A percentile compares a stretch with the other conserved stretches of the same genome.
Conservation (phyloP, 2,113 vertebrate genomes). For the Origma solitaria region DNA sequence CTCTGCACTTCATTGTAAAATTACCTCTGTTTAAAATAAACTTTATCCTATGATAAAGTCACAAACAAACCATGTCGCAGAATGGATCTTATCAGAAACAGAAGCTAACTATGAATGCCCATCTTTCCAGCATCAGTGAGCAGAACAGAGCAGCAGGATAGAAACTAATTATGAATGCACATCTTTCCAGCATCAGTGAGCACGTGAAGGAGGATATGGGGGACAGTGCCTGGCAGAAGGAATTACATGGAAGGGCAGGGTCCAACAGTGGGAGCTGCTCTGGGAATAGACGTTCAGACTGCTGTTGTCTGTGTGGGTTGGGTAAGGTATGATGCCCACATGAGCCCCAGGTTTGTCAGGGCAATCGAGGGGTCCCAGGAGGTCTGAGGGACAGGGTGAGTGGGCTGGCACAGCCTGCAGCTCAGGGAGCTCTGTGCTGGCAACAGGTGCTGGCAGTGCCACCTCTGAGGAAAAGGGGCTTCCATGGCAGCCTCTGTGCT, state of each 20-base stretch:
- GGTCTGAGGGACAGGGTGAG: neutral
- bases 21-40: neutral
- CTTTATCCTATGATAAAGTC: neutral
- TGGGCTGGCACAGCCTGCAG: neutral
- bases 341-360: neutral
- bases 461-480: neutral
- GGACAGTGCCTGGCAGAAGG: neutral
- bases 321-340: rapidly evolving
- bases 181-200: neutral
- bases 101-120: neutral
- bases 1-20: neutral
- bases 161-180: neutral
- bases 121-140: neutral
- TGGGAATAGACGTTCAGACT: neutral
- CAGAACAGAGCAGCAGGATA: rapidly evolving
- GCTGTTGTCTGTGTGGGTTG: neutral
- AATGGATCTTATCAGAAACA: neutral
- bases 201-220: neutral
- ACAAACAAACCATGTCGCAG: neutral
- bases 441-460: neutral
- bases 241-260: neutral
- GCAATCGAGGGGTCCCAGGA: rapidly evolving
- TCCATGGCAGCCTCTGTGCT: neutral
- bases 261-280: neutral
- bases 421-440: neutral